These are phyloP conservation scores for Archips xylosteana DNA, from an alignment of 2,888 invertebrate species.

Conservation along the genomic window DNA sequence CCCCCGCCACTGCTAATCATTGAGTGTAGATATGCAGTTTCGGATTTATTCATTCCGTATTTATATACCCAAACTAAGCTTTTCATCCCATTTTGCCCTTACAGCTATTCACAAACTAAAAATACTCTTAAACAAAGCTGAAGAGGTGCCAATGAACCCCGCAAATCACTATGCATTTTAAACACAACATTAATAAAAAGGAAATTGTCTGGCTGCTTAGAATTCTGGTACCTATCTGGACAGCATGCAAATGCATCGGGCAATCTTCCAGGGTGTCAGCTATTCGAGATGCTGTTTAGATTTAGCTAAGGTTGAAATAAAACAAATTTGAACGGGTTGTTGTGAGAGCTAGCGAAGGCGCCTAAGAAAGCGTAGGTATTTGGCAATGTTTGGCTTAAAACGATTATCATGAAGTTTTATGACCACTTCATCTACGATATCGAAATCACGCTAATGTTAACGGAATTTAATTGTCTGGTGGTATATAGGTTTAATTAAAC, in stretches of 20 bases:
- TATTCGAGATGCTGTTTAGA: constrained; percentile 52
- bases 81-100: too few species aligned
- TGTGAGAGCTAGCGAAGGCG: not conserved
- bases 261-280: constrained; percentile 59
- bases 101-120: too few species aligned
- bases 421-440: too few species aligned
- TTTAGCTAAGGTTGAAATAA: constrained; percentile 56
- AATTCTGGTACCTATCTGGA: constrained; percentile 34
- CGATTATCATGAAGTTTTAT: not conserved
- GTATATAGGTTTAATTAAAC: too few species aligned
- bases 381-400: not conserved
- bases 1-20: too few species aligned
- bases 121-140: too few species aligned
- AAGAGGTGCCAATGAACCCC: constrained; percentile 9
- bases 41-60: too few species aligned
- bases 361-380: not conserved
- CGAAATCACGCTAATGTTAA: too few species aligned
- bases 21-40: too few species aligned
- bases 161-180: constrained; percentile 24
- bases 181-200: constrained; percentile 41
- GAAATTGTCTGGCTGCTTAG: constrained; percentile 47
- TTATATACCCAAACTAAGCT: too few species aligned
- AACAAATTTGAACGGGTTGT: constrained; percentile 51
- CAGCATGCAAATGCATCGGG: constrained; percentile 66
- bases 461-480: too few species aligned